Evolutionary conservation across 2,797 vertebrate species (phyloP), one percentile per base, ranked within the genome.

Genomic region (Lagocephalus sceleratus): DNA sequence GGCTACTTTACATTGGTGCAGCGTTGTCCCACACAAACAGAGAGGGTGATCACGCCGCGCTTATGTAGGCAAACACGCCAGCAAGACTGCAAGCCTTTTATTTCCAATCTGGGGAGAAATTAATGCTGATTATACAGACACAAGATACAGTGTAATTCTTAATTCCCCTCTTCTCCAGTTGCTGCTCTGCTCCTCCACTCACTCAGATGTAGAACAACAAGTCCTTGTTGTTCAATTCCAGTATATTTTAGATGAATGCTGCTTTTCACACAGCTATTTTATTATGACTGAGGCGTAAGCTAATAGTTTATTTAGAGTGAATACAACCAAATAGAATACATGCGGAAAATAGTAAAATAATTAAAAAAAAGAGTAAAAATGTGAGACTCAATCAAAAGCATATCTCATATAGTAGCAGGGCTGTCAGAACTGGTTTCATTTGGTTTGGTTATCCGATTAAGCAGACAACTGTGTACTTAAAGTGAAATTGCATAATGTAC

Each of bases 1-100:
- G 74, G 68, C 89, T 88, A 86, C 87, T 92, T 91, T 88, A 88
- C 87, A 92, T 91, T 87, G 89, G 88, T 57, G 79, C 85, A 63
- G 86, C 73, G 87, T 85, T 82, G 84, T 79, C 49, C 53, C 51
- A 72, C 82, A 87, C 86, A 87, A 83, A 89, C 73, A 64, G 57
- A 63, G 57, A 77, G 78, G 61, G 73, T 67, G 65, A 80, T 76
- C 80, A 62, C 32, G 62, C 85, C 76, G 83, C 59, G 84, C 62
- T 83, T 66, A 59, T 83, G 79, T 78, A 71, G 73, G 79, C 75
- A 79, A 84, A 87, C 86, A 83, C 65, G 82, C 65, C 65, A 67
- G 61, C 60, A 16, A 67, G 67, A 76, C 80, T 32, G 55, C 54
- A 62, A 40, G 21, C 46, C 58, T 60, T 72, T 60, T 75, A 45